Conservation (phyloP, 2,888 invertebrate genomes). For the Andrena dorsata region DNA sequence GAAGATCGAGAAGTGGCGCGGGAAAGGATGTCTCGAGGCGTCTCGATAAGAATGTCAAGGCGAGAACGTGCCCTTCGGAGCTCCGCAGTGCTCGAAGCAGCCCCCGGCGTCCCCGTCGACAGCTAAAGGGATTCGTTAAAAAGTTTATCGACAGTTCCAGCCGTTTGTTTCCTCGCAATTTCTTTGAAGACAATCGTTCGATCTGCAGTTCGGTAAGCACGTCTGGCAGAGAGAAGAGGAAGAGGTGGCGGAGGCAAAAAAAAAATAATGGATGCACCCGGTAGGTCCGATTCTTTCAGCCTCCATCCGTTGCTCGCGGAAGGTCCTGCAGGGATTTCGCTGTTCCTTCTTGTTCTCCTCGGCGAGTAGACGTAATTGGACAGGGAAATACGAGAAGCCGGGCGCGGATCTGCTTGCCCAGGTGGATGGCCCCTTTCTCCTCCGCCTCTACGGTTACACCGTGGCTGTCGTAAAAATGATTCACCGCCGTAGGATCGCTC, state of each 20-base stretch:
- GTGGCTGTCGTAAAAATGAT: slow-evolving; percentile 73
- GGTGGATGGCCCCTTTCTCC: slow-evolving; percentile 44
- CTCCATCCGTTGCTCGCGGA: slow-evolving; percentile 41
- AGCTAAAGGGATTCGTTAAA: slow-evolving; percentile 68
- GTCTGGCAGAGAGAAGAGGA: slow-evolving; percentile 38
- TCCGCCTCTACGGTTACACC: slow-evolving; percentile 60
- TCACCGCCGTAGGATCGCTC: slow-evolving; percentile 60
- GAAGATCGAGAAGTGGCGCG: background rate
- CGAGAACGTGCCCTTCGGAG: slow-evolving; percentile 37
- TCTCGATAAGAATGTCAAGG: background rate
- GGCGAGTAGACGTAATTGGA: slow-evolving; percentile 71
- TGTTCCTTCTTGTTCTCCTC: slow-evolving; percentile 59
- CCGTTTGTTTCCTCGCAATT: slow-evolving; percentile 65
- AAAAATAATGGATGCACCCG: slow-evolving; percentile 62
- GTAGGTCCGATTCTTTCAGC: slow-evolving; percentile 46
- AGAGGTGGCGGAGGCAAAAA: slow-evolving; percentile 1
- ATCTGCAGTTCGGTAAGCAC: slow-evolving; percentile 58
- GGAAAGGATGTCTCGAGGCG: background rate
- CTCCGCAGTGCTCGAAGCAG: slow-evolving; percentile 27
- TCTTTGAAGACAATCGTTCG: slow-evolving; percentile 66
- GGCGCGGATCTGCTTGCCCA: slow-evolving; percentile 51
- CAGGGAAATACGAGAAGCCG: slow-evolving; percentile 74
- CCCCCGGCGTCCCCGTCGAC: slow-evolving; percentile 14
- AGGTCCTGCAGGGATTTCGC: slow-evolving; percentile 63
- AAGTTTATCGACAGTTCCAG: slow-evolving; percentile 69